Base-by-base conservation (phyloP, 2,797 vertebrate genomes). In the Melanogrammus aeglefinus region DNA sequence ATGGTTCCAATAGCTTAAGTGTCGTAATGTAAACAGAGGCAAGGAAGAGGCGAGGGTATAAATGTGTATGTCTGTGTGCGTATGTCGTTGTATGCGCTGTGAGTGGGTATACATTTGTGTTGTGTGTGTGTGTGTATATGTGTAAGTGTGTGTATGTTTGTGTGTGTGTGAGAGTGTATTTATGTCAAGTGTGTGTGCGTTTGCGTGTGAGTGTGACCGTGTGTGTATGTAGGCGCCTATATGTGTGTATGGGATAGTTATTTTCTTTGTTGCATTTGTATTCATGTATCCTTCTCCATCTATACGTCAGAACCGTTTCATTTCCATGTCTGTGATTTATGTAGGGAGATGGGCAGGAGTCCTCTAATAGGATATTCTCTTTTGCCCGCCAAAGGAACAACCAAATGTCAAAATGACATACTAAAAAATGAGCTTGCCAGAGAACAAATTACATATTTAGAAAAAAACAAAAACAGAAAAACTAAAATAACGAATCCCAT, bases 311-410 rank as follows among this genome's bases (percentile, higher is more conserved):
- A 85, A 86, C 81, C 80, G 84, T 91, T 92, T 92, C 84, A 92
- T 91, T 92, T 92, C 84, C 89, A 91, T 89, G 91, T 86, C 84
- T 85, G 88, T 88, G 91, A 92, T 91, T 89, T 90, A 92, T 91
- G 87, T 88, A 79, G 74, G 86, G 79, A 93, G 91, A 91, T 90
- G 88, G 88, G 80, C 88, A 85, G 84, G 88, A 88, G 87, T 78
- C 85, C 83, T 87, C 90, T 94, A 93, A 93, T 93, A 88, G 90
- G 90, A 93, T 92, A 91, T 93, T 92, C 91, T 88, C 90, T 3
- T 91, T 84, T 87, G 84, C 89, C 91, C 89, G 88, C 85, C 84
- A 87, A 79, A 86, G 86, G 88, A 91, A 91, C 90, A 92, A 90
- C 85, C 92, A 91, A 90, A 92, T 89, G 91, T 93, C 91, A 93